Evolutionary conservation across 1,140 invertebrate genomes (phyloP).

Genomic region (Plectrocnemia conspersa): DNA sequence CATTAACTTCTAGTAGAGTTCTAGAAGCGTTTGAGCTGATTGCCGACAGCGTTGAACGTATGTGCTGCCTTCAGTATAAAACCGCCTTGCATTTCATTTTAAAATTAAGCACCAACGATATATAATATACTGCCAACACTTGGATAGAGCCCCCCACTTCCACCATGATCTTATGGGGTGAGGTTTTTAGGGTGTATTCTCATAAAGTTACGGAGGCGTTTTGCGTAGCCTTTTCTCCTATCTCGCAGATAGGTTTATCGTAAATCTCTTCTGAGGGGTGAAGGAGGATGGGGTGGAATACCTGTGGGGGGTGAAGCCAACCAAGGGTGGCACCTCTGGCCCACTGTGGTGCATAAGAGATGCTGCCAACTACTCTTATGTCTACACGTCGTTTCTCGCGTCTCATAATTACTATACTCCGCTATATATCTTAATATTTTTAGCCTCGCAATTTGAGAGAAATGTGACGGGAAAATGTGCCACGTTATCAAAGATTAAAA

Average conservation of each 20-base stretch:
- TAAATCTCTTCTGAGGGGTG: constrained; percentile 20
- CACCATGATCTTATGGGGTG: not conserved
- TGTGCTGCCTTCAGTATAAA: constrained; percentile 31
- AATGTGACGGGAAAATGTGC: too few species aligned
- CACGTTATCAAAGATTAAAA: too few species aligned
- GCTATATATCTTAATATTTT: too few species aligned
- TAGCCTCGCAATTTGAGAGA: too few species aligned
- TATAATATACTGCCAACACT: constrained; percentile 35
- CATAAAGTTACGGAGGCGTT: constrained; percentile 27
- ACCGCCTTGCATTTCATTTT: constrained; percentile 36
- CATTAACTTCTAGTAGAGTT: constrained; percentile 14
- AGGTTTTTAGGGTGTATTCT: constrained; percentile 9
- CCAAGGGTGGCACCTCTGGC: constrained; percentile 7
- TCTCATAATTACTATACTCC: too few species aligned
- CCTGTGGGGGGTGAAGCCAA: not conserved
- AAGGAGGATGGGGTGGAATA: not conserved
- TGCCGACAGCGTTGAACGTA: constrained; percentile 14
- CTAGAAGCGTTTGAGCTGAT: not conserved
- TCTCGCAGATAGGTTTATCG: constrained; percentile 28
- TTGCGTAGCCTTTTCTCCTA: constrained; percentile 26
- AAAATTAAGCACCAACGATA: constrained; percentile 35
- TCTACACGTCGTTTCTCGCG: too few species aligned
- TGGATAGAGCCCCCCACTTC: not conserved
- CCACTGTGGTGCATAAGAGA: too few species aligned
- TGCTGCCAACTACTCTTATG: too few species aligned